Base-by-base conservation (phyloP, 2,113 vertebrate genomes). In the Atherinomorus stipes region DNA sequence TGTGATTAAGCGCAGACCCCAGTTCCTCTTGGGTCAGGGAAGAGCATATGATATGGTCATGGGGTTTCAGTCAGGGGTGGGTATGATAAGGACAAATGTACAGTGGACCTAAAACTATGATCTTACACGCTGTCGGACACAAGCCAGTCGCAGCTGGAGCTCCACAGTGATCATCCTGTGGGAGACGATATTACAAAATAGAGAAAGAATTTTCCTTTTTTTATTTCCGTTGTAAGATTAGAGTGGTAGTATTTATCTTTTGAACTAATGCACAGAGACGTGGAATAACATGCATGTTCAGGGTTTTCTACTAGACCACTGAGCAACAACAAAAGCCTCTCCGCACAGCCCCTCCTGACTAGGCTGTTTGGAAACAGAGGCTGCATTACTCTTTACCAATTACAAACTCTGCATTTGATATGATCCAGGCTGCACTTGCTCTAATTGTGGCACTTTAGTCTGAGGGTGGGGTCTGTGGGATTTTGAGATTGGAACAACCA, bases 1-100 rank as follows among this genome's bases (percentile, higher is more conserved):
- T 71, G 74, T 92, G 92, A 93, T 93, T 88, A 92, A 92, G 87
- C 91, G 87, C 90, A 92, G 90, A 91, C 88, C 84, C 63, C 49
- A 78, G 56, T 81, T 81, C 66, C 76, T 76, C 78, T 76, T 76
- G 78, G 85, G 85, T 87, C 78, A 77, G 49, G 53, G 76, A 77
- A 64, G 66, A 90, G 58, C 44, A 72, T 66, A 65, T 81, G 72
- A 76, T 80, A 62, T 63, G 15, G 62, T 78, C 63, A 18, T n/a
- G 62, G 54, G 71, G 64, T 38, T 22, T 40, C 53, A 31, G 50
- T 26, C 34, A 18, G 62, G 57, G 31, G 40, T 38, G 70, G 67
- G 64, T 58, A 67, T 37, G 77, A 68, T 47, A 57, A 57, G 77
- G 79, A 88, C 86, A 88, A 85, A 79, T 90, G 89, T 76, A 89